Percentiles rank a stretch among this genome's conserved stretches.
phyloP scores from a whole-genome alignment of 2,888 invertebrate genomes.

The Loripinus fragilis region DNA sequence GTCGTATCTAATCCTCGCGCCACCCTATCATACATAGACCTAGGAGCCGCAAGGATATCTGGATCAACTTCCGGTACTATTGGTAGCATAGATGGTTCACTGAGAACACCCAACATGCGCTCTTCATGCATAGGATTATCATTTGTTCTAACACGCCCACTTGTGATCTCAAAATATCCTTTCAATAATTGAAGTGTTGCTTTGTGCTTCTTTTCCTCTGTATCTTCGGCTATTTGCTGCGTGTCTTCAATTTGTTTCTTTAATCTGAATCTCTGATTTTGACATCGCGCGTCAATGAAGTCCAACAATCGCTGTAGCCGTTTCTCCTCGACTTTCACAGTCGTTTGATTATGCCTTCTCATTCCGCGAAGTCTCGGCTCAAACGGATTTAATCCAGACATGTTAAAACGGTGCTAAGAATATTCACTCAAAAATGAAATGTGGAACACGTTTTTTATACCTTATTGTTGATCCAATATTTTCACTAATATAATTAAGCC shows the following conservation, averaged over 20 bases:
- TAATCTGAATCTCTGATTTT: slow-evolving; percentile 50
- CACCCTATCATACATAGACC: slow-evolving; percentile 58
- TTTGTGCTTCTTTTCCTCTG: slow-evolving; percentile 54
- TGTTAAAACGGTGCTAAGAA: not conserved
- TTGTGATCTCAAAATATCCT: slow-evolving; percentile 59
- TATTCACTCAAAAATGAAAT: no score
- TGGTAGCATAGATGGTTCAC: slow-evolving; percentile 54
- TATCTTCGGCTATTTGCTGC: slow-evolving; percentile 56
- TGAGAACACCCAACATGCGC: slow-evolving; percentile 52
- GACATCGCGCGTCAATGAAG: slow-evolving; percentile 55
- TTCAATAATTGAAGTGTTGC: slow-evolving; percentile 54
- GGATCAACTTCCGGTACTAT: slow-evolving; percentile 59
- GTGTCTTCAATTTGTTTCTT: slow-evolving; percentile 54
- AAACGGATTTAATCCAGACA: slow-evolving; percentile 55
- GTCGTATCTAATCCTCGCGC: slow-evolving; percentile 52
- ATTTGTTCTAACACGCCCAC: slow-evolving; percentile 41
- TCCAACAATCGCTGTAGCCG: slow-evolving; percentile 54
- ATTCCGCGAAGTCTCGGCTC: slow-evolving; percentile 57
- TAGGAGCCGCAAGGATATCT: slow-evolving; percentile 50
- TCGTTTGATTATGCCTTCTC: slow-evolving; percentile 40
- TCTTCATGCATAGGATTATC: slow-evolving; percentile 53
- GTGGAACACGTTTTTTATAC: no score
- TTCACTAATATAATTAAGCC: no score
- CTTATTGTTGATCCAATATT: no score
- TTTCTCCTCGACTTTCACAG: slow-evolving; percentile 53